Evolutionary conservation across 2,113 vertebrate species (phyloP), one percentile per base, ranked within the genome.

Genomic region (Vombatus ursinus): DNA sequence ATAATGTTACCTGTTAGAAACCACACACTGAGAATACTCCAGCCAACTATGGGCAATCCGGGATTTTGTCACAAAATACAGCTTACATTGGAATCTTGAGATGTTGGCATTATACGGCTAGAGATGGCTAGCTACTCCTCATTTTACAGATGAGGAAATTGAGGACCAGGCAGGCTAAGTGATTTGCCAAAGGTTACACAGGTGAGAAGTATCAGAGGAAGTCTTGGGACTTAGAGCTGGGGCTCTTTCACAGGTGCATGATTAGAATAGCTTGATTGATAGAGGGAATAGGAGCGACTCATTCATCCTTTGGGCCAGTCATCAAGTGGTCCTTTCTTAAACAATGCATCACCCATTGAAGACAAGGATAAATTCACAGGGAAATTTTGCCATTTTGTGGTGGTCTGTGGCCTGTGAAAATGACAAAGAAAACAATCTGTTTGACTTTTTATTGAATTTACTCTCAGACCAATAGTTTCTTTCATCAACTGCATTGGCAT

Each of bases 321-420:
- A 31, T 92, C 96, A 93, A 93, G 28, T 53, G 92, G 92, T 91
- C 57, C 89, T 51, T 91, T 90, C 48, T 50, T 52, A 92, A 93
- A 31, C 52, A 53, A 1, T 19, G 25, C 89, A 48, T 92, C 50
- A 3, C 44, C 91, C 44, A 28, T 48, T 92, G n/a, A 52, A 25
- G 37, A 22, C 50, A 52, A 92, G 44, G 24, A 31, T 90, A 89
- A 68, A 37, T 84, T 93, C 92, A 28, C 77, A n/a, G 10, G n/a
- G 89, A 95, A 89, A 61, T 61, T 61, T 12, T 26, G 11, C 10
- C 31, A 61, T 28, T 68, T 61, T 92, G 4, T 47, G 52, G 48
- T 31, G 91, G 89, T 23, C 50, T 90, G 25, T 77, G 19, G 25
- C 44, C 90, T 91, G 52, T 89, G 25, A 54, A 94, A 90, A 61